These are phyloP conservation scores for Melangyna quadrimaculata DNA, from an alignment of 2,888 invertebrate species.

Conservation along the genomic window DNA sequence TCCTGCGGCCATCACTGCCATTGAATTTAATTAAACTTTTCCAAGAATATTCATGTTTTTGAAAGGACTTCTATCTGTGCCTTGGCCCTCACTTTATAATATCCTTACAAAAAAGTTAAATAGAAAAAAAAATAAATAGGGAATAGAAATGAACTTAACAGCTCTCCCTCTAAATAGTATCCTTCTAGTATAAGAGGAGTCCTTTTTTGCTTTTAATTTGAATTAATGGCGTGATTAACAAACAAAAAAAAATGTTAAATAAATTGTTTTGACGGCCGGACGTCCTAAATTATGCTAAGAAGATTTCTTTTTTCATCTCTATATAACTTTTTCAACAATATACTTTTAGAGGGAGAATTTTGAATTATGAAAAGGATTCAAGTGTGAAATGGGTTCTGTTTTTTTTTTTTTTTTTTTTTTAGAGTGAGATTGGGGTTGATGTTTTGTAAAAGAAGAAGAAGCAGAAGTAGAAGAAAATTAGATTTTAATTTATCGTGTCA, in stretches of 20 bases:
- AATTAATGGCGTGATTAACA: conserved; percentile 60
- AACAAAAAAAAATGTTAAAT: conserved; percentile 19
- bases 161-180: conserved; percentile 28
- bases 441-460: not conserved
- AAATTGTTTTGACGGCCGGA: conserved; percentile 33
- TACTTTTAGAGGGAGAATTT: not conserved
- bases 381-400: conserved; percentile 43
- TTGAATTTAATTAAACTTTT: conserved; percentile 31
- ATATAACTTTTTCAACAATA: not conserved
- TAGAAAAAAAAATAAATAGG: conserved; percentile 4
- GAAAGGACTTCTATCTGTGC: not conserved
- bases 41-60: conserved; percentile 2
- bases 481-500: conserved; percentile 66
- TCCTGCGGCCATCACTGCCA: not conserved
- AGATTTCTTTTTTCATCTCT: not conserved
- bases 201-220: conserved; percentile 54
- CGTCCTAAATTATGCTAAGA: conserved; percentile 31
- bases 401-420: not conserved
- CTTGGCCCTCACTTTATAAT: not conserved
- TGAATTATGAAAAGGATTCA: conserved; percentile 59
- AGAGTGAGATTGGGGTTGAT: not conserved
- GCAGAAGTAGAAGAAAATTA: conserved; percentile 30
- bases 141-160: conserved; percentile 5
- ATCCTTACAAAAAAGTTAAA: not conserved
- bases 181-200: conserved; percentile 1